Conservation (phyloP, 2,888 invertebrate genomes). For the Alsophila aescularia region DNA sequence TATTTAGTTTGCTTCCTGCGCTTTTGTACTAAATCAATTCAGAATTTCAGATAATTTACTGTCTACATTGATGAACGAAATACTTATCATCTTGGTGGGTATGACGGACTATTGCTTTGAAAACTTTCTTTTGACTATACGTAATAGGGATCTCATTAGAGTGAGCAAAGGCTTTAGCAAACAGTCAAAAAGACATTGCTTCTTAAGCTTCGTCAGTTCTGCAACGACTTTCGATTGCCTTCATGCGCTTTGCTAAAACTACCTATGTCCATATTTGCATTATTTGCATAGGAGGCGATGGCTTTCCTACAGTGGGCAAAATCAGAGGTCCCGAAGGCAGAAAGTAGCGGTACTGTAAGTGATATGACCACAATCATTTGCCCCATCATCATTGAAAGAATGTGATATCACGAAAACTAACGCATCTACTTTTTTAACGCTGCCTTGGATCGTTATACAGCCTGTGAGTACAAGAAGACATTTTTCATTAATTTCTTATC, state of each 20-base stretch:
- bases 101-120: neutral
- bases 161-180: slow-evolving; percentile 13
- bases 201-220: slow-evolving; percentile 16
- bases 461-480: slow-evolving; percentile 72
- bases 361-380: slow-evolving; percentile 61
- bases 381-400: slow-evolving; percentile 51
- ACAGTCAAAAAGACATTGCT: slow-evolving; percentile 6
- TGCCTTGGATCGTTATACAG: slow-evolving; percentile 79
- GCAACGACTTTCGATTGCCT: slow-evolving; percentile 10
- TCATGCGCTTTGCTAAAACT: slow-evolving; percentile 75
- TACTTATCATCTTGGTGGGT: slow-evolving; percentile 1
- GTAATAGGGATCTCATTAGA: neutral
- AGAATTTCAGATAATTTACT: slow-evolving; percentile 3
- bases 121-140: neutral
- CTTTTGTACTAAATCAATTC: neutral
- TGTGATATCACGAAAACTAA: slow-evolving; percentile 78
- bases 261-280: slow-evolving; percentile 61
- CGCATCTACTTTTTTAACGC: slow-evolving; percentile 80
- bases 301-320: slow-evolving; percentile 76
- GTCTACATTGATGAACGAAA: neutral
- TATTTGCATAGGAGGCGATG: slow-evolving; percentile 79
- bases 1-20: slow-evolving; percentile 13
- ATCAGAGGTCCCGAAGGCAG: slow-evolving; percentile 73
- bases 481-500: slow-evolving; percentile 7
- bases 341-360: slow-evolving; percentile 80